Evolutionary conservation across 92 coral and sea anemone genomes (phyloP), one percentile per base, ranked within the genome.

Genomic region (Palythoa heliodiscus): DNA sequence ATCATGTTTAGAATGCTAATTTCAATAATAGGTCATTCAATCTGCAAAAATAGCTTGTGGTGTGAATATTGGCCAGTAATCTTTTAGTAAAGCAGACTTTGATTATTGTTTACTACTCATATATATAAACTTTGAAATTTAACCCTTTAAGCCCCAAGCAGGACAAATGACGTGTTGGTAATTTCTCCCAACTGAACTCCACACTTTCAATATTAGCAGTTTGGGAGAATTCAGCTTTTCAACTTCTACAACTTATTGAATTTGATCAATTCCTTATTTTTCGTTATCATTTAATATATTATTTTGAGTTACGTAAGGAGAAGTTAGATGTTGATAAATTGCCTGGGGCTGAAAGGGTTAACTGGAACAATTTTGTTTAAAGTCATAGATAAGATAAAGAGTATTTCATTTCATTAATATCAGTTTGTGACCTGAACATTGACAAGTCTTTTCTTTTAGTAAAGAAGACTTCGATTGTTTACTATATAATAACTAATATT

Each of bases 31-130:
- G n/a, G 68, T 19, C 68, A 60, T 60, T 60, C 68, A 19, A 60
- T 16, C 68, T 19, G 68, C 68, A 60, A 60, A 60, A 60, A 60
- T 60, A 60, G 17, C 68, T 60, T 60, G 68, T 60, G 68, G 68
- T 60, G 68, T 60, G 68, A 60, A 60, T 60, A 60, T 60, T 60
- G 22, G 68, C 68, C 48, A 43, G 48, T 60, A 60, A 60, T 60
- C 68, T 60, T 60, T 60, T 60, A 9, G 68, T 60, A 54, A 54
- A 43, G 48, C 48, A 54, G 60, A 54, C 60, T 54, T 54, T 54
- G 13, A 54, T 54, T 60, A 15, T 60, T 60, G 68, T 60, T 60
- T 60, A 60, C 20, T 60, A 61, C 19, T 61, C 1, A 61, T 61
- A 61, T 61, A 17, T 61, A n/a, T 61, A 61, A 61, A 61, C 69